Percentiles rank a stretch among this genome's conserved stretches.
Evolutionary conservation across 1,140 invertebrate genomes (phyloP).

Genomic region (Mamestra configurata): DNA sequence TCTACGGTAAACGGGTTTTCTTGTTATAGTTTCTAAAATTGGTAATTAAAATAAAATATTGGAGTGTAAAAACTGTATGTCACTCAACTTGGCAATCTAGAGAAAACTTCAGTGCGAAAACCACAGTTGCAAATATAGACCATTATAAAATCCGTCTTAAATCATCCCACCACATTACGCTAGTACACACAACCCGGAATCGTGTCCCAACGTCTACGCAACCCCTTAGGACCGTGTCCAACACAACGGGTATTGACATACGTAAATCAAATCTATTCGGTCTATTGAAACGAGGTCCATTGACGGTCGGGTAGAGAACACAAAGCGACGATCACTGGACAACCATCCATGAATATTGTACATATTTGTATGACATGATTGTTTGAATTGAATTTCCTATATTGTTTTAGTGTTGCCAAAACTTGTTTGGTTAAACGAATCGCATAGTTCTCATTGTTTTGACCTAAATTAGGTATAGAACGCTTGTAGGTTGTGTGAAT

Average conservation of each 20-base stretch:
- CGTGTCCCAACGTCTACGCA: constrained; percentile 20
- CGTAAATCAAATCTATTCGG: constrained; percentile 50
- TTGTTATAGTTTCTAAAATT: no score
- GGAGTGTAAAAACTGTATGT: no score
- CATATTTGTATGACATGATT: constrained; percentile 33
- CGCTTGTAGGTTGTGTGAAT: no score
- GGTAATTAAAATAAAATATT: no score
- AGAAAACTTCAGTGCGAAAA: background rate
- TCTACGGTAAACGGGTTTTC: no score
- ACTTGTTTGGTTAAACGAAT: constrained; percentile 16
- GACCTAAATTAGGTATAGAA: no score
- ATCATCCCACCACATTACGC: background rate
- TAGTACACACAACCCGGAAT: constrained; percentile 1
- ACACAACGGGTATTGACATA: constrained; percentile 35
- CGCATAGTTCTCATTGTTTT: background rate
- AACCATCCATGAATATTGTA: constrained; percentile 35
- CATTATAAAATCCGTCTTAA: background rate
- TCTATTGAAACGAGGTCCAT: constrained; percentile 41
- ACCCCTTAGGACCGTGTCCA: constrained; percentile 29
- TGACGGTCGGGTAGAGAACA: constrained; percentile 7
- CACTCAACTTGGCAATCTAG: no score
- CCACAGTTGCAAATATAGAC: background rate
- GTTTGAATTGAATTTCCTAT: constrained; percentile 31
- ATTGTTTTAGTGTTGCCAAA: constrained; percentile 16
- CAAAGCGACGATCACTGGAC: constrained; percentile 25